Percentiles rank a stretch among this genome's conserved stretches.
These are phyloP conservation scores for Trichogramma dendrolimi DNA, from an alignment of 2,888 invertebrate genomes.

Conservation along the genomic window DNA sequence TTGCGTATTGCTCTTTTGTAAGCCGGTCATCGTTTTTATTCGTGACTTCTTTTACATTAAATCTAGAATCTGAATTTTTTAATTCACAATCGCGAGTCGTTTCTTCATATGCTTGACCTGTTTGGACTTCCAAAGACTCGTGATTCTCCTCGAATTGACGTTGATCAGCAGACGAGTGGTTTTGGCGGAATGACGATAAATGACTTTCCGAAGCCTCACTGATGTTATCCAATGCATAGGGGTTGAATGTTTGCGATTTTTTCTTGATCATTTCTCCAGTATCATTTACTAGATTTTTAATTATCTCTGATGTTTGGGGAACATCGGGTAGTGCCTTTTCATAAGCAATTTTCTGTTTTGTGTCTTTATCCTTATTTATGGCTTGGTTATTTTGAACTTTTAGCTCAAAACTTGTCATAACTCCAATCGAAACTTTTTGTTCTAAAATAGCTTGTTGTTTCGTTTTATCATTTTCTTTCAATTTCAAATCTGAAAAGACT, in stretches of 20 bases:
- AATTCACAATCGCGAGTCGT: background rate
- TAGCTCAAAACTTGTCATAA: conserved; percentile 71
- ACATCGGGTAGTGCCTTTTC: conserved; percentile 17
- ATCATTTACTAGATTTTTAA: conserved; percentile 27
- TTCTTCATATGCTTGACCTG: conserved; percentile 16
- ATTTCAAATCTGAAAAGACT: conserved; percentile 19
- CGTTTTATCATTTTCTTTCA: conserved; percentile 31
- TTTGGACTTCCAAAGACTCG: background rate
- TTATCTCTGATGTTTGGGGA: conserved; percentile 21
- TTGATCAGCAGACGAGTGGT: conserved; percentile 37
- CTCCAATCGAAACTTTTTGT: conserved; percentile 65
- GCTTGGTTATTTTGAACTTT: conserved; percentile 45
- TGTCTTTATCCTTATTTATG: conserved; percentile 31
- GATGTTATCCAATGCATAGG: conserved; percentile 45
- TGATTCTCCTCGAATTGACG: conserved; percentile 10
- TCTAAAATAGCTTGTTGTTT: conserved; percentile 46
- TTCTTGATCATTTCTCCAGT: conserved; percentile 27
- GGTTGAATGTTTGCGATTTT: conserved; percentile 38
- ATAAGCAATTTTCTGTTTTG: conserved; percentile 23
- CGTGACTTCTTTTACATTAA: no score
- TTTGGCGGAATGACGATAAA: conserved; percentile 44
- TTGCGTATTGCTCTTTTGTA: no score
- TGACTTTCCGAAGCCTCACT: conserved; percentile 48
- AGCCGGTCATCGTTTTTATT: no score
- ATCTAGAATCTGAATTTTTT: conserved; percentile 11